Percentiles rank a stretch among this genome's conserved stretches.
Evolutionary conservation across 2,888 invertebrate species (phyloP).

Genomic region (Nemurella pictetii): DNA sequence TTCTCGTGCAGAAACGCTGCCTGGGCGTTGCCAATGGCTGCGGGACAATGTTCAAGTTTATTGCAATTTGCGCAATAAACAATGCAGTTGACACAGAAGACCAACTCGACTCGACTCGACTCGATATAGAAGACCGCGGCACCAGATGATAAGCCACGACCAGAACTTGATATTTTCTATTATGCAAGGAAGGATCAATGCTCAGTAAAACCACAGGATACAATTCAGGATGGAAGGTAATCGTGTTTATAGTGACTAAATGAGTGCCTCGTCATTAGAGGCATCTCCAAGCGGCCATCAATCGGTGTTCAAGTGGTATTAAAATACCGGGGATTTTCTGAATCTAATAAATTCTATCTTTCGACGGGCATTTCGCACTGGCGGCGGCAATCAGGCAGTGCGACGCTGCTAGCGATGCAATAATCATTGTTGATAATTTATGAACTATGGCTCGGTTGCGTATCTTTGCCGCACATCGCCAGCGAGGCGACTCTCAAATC

Average conservation of each 20-base stretch:
- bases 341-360: not conserved
- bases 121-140: no score
- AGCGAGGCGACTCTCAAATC: not conserved
- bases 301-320: not conserved
- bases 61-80: conserved; percentile 1
- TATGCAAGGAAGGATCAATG: not conserved
- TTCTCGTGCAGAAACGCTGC: not conserved
- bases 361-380: not conserved
- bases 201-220: not conserved
- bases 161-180: not conserved
- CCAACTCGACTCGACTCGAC: not conserved
- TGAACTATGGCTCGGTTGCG: not conserved
- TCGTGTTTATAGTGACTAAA: not conserved
- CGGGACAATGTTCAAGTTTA: conserved; percentile 15
- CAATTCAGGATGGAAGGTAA: not conserved
- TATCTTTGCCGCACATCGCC: not conserved
- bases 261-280: not conserved
- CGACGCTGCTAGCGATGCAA: not conserved
- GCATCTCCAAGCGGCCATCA: not conserved
- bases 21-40: not conserved
- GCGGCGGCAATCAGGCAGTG: not conserved
- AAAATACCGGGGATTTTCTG: not conserved
- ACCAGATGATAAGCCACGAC: not conserved
- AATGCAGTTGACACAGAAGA: not conserved
- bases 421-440: not conserved